Conservation (phyloP, 2,797 vertebrate species). For the Oryzias sinensis region DNA sequence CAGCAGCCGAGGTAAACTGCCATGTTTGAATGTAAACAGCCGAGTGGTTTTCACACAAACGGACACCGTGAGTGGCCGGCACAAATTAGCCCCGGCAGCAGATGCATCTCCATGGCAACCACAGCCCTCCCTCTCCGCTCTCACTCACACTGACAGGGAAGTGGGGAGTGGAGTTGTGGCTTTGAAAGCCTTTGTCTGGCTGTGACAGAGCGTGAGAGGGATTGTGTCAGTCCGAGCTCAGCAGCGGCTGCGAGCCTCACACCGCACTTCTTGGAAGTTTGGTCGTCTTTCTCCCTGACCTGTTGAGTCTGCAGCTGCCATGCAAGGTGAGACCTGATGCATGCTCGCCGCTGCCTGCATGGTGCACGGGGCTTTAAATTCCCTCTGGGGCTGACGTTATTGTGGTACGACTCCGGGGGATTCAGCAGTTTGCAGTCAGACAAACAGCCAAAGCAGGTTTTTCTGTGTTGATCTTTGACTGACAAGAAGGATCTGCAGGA, state of each 20-base stretch:
- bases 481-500: neutral
- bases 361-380: conserved; percentile 17
- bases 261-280: conserved; percentile 36
- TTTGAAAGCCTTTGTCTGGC: conserved; percentile 74
- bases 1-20: conserved; percentile 1
- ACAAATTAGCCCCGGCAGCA: conserved; percentile 82
- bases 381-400: neutral
- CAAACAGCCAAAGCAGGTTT: too few species aligned
- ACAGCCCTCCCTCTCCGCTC: conserved; percentile 56
- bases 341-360: conserved; percentile 14
- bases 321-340: conserved; percentile 56
- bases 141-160: conserved; percentile 71
- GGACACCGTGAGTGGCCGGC: conserved; percentile 64
- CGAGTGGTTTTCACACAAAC: conserved; percentile 18
- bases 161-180: conserved; percentile 65
- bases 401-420: conserved; percentile 14
- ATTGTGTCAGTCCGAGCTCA: conserved; percentile 1
- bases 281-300: neutral
- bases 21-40: conserved; percentile 59
- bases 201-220: conserved; percentile 24
- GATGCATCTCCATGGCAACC: conserved; percentile 77
- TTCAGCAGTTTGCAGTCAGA: neutral
- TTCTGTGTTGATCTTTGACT: too few species aligned
- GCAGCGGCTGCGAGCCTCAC: conserved; percentile 5
- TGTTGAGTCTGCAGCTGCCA: neutral